These are phyloP conservation scores for Heteromormyrus szaboi DNA, from an alignment of 2,797 vertebrate genomes.

Conservation along the genomic window DNA sequence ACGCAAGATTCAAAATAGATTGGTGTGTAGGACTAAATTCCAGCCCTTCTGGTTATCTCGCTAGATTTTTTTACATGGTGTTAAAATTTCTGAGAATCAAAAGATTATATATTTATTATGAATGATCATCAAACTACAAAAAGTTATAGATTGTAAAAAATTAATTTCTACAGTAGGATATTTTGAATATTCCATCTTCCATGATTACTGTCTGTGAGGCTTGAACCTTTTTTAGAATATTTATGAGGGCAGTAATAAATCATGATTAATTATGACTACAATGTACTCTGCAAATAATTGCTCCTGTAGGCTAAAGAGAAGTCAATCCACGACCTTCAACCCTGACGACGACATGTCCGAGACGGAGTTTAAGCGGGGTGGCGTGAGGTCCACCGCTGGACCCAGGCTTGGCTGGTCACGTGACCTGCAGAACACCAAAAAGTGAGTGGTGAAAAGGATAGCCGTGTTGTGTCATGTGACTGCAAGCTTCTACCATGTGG, in stretches of 20 bases:
- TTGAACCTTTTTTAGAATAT: background rate
- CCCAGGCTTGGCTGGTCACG: constrained; percentile 93
- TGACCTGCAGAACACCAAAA: constrained; percentile 78
- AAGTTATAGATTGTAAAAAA: background rate
- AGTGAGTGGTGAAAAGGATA: constrained; percentile 48
- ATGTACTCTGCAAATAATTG: background rate
- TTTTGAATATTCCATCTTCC: background rate
- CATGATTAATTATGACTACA: background rate
- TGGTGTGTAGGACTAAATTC: background rate
- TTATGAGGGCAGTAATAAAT: background rate
- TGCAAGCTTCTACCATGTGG: background rate
- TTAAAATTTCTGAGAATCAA: background rate
- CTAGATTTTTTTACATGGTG: background rate
- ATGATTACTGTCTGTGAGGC: background rate
- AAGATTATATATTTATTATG: background rate
- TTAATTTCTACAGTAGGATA: background rate
- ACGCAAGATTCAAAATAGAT: background rate
- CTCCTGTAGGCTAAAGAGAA: constrained; percentile 75
- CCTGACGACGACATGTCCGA: constrained; percentile 84
- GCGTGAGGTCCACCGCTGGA: constrained; percentile 89
- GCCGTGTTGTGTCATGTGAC: background rate
- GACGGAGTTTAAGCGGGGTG: constrained; percentile 87
- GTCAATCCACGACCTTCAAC: constrained; percentile 92
- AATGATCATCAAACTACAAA: background rate
- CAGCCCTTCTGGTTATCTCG: background rate